Evolutionary conservation across 2,797 vertebrate genomes (phyloP).

Genomic region (Gymnoscopelus braueri): DNA sequence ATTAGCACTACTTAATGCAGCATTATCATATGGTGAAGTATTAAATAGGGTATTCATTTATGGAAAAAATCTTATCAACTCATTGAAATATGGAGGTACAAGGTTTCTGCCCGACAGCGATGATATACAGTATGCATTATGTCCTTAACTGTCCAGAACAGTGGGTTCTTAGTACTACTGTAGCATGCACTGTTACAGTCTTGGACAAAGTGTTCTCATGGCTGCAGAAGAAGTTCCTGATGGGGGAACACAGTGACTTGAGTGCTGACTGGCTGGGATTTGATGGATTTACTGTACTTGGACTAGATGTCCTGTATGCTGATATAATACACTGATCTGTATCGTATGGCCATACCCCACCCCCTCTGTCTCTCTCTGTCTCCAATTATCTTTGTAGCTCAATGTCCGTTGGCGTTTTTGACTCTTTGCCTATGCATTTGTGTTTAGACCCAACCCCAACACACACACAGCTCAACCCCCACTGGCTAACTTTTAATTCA

Average conservation of each 20-base stretch:
- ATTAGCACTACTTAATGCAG: too few relatives aligned
- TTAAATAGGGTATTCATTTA: too few relatives aligned
- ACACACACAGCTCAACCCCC: background rate
- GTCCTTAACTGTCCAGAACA: too few relatives aligned
- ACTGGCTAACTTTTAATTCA: constrained; percentile 41
- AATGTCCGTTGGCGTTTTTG: background rate
- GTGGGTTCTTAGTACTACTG: constrained; percentile 16
- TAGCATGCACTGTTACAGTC: constrained; percentile 41
- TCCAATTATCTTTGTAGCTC: constrained; percentile 30
- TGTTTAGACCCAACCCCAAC: background rate
- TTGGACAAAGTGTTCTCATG: constrained; percentile 61
- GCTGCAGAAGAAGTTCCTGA: constrained; percentile 40
- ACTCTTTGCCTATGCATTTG: background rate
- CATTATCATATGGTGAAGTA: too few relatives aligned
- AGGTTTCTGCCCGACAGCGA: too few relatives aligned
- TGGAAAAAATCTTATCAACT: too few relatives aligned
- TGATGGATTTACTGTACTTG: constrained; percentile 74
- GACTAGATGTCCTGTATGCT: constrained; percentile 59
- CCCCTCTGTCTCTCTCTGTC: constrained; percentile 26
- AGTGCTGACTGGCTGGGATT: constrained; percentile 59
- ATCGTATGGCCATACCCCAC: constrained; percentile 47
- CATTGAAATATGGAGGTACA: too few relatives aligned
- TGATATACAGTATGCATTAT: too few relatives aligned
- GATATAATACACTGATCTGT: constrained; percentile 45
- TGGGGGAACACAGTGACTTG: constrained; percentile 63